Conservation (phyloP, 2,888 invertebrate species). For the Philereme transversata region DNA sequence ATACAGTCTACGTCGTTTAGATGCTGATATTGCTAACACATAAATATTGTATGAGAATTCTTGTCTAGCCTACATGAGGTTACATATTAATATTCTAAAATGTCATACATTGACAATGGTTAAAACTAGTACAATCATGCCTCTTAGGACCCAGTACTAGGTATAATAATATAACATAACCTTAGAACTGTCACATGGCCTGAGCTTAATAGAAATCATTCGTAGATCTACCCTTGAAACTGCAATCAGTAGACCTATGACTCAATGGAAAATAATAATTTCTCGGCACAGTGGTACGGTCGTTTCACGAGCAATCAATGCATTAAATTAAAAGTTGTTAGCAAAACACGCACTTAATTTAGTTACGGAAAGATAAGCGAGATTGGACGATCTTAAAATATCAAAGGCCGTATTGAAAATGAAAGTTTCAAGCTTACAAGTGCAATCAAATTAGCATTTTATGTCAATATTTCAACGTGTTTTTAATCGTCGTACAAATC, state of each 20-base stretch:
- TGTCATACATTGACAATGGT: conserved; percentile 13
- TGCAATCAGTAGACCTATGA: conserved; percentile 33
- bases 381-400: conserved; percentile 9
- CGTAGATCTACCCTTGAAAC: conserved; percentile 51
- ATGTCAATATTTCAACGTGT: background rate
- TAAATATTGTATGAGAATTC: conserved; percentile 1
- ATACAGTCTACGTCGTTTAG: background rate
- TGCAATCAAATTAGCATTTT: background rate
- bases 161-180: conserved; percentile 26
- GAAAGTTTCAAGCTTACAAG: conserved; percentile 14
- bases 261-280: conserved; percentile 41
- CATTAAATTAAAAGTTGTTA: conserved; percentile 14
- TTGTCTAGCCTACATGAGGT: background rate
- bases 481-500: background rate
- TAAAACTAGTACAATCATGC: conserved; percentile 24
- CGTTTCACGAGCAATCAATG: conserved; percentile 18
- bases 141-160: conserved; percentile 24
- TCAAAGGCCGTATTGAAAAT: conserved; percentile 15
- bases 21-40: background rate
- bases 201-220: conserved; percentile 51
- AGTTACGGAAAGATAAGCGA: conserved; percentile 12
- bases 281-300: conserved; percentile 18
- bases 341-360: background rate
- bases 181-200: conserved; percentile 42
- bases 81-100: conserved; percentile 7